A percentile compares a stretch with the other conserved stretches of the same genome.
Evolutionary conservation across 2,888 invertebrate genomes (phyloP).

Genomic region (Chorisops tibialis): DNA sequence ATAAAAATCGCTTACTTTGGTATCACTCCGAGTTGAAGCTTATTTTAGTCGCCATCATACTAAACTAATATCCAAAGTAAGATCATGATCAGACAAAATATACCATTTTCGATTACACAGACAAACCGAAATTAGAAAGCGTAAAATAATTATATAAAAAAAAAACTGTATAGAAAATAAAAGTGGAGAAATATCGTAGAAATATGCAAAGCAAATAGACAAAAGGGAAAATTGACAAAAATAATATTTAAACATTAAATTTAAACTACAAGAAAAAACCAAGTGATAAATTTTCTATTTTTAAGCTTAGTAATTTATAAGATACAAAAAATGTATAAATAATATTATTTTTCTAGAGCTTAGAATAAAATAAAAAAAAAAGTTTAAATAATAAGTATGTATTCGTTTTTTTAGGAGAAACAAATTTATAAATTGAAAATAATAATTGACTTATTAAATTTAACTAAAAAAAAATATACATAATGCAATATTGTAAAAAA

Average conservation of each 20-base stretch:
- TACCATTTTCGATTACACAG: not conserved
- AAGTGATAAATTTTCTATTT: slow-evolving; percentile 16
- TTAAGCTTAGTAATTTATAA: slow-evolving; percentile 11
- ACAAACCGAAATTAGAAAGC: not conserved
- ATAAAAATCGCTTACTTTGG: too few relatives aligned
- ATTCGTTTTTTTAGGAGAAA: slow-evolving; percentile 32
- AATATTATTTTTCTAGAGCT: slow-evolving; percentile 35
- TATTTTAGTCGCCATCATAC: too few relatives aligned
- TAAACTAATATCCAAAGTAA: too few relatives aligned
- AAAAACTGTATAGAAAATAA: slow-evolving; percentile 14
- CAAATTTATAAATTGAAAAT: too few relatives aligned
- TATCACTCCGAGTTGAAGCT: too few relatives aligned
- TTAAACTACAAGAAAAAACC: slow-evolving; percentile 19
- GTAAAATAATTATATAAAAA: slow-evolving; percentile 17
- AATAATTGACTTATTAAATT: too few relatives aligned
- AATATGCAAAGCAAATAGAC: slow-evolving; percentile 19
- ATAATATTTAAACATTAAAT: slow-evolving; percentile 17
- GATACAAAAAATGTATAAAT: slow-evolving; percentile 14
- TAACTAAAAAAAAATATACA: slow-evolving; percentile 30
- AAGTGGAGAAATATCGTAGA: slow-evolving; percentile 19
- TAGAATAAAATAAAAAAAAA: too few relatives aligned
- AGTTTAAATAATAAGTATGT: slow-evolving; percentile 28
- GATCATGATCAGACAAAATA: too few relatives aligned
- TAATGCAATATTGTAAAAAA: slow-evolving; percentile 25
- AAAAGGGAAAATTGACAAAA: slow-evolving; percentile 19